Evolutionary conservation across 64 coral and sea anemone genomes (phyloP), one percentile per base, ranked within the genome.

Genomic region (Stichodactyla mertensii): DNA sequence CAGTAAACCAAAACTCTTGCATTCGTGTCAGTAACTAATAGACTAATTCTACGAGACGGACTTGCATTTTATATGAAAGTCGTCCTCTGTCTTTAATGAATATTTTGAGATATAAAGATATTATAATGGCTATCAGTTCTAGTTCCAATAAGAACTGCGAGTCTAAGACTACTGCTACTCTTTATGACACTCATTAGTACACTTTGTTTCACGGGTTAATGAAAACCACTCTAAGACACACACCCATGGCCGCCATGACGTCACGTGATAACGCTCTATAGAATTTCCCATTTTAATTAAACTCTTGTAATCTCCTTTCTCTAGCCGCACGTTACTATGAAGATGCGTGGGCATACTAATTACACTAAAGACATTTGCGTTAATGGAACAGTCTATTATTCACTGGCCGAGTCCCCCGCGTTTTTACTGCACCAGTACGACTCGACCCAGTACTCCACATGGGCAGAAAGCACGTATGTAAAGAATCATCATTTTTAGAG

Each of bases 381-480:
- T 0, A 88, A 52, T 54, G 86, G 86, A 69, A 66, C 86, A 10
- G 93, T 95, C 16, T 95, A 71, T 16, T 24, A 27, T 13, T 95
- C 93, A 53, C 52, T 71, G 0, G 93, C 93, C 4, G 23, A 60
- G 6, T 95, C 93, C 2, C 93, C 93, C 10, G 93, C 93, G 10
- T 95, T 95, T 55, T 7, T 82, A n/a, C 23, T 81, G n/a, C 5
- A 95, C 36, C 27, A 91, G 4, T 95, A 91, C 5, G 87, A 91
- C 77, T 91, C 93, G 19, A 86, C 83, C 26, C 67, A 91, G 61
- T 95, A 95, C 52, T 95, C 93, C 4, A 95, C 93, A 15, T 95
- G 93, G 93, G 89, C 93, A 57, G 93, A 95, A 86, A 95, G 93
- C 89, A 86, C 71, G 89, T 94, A 94, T 82, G 90, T 87, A 26